Evolutionary conservation across 2,797 vertebrate genomes (phyloP).

Genomic region (Dendrocincla fuliginosa): DNA sequence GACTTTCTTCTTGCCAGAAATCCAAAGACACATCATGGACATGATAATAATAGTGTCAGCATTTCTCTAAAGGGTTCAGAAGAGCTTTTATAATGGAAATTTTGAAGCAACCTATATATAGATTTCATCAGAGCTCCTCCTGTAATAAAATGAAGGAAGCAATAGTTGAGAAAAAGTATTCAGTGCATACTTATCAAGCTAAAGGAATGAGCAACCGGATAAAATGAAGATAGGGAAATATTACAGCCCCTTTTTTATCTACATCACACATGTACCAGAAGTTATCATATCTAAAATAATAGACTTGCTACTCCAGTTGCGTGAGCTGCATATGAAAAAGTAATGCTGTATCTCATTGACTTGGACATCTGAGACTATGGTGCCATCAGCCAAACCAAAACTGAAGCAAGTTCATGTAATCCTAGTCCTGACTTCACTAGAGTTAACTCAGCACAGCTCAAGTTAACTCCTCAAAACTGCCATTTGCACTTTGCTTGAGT

Average conservation of each 20-base stretch:
- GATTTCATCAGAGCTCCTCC: background rate
- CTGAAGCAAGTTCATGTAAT: background rate
- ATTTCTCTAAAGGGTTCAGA: slow-evolving; percentile 17
- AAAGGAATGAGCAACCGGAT: background rate
- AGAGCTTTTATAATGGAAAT: slow-evolving; percentile 49
- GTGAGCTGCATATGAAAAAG: background rate
- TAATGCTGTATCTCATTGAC: background rate
- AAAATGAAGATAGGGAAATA: background rate
- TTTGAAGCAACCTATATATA: slow-evolving; percentile 5
- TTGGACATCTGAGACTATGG: background rate
- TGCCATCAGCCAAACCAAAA: background rate
- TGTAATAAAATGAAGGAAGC: slow-evolving; percentile 16
- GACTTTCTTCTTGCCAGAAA: background rate
- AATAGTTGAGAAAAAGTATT: background rate
- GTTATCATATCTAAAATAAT: background rate
- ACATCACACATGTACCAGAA: background rate
- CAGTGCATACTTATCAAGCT: background rate
- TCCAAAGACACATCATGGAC: background rate
- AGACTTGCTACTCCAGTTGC: background rate
- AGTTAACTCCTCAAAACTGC: background rate
- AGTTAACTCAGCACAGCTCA: background rate
- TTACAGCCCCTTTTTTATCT: background rate
- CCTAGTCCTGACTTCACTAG: background rate
- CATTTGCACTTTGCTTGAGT: background rate
- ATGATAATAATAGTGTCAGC: slow-evolving; percentile 4